phyloP scores from a whole-genome alignment of 1,140 invertebrate genomes.

The Neodiprion fabricii region DNA sequence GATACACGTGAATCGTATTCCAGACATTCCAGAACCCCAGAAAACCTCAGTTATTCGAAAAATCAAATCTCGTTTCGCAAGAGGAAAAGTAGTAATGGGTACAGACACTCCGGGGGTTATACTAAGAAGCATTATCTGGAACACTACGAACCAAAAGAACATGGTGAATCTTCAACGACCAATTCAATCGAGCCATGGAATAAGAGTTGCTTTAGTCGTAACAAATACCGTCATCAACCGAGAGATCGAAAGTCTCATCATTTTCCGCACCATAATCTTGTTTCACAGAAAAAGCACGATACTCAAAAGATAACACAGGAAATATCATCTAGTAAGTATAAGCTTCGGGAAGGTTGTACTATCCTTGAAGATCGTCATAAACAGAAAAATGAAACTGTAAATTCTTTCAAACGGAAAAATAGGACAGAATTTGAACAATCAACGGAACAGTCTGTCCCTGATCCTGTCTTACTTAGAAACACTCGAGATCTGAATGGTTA shows the following conservation, averaged over 20 bases:
- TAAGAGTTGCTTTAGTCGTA: neutral
- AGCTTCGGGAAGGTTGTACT: neutral
- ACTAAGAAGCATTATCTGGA: constrained; percentile 11
- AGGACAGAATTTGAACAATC: neutral
- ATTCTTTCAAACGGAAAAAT: neutral
- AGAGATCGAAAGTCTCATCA: neutral
- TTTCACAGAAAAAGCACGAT: neutral
- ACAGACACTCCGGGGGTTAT: neutral
- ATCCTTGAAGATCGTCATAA: neutral
- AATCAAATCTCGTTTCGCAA: neutral
- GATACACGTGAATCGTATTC: constrained; percentile 19
- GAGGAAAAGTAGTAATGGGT: neutral
- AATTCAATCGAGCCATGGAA: neutral
- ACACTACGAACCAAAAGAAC: constrained; percentile 8
- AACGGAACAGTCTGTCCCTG: neutral
- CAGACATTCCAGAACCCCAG: constrained; percentile 18
- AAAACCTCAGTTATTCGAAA: neutral
- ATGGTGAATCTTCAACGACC: neutral
- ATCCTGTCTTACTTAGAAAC: neutral
- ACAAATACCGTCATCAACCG: neutral
- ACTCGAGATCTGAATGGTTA: neutral
- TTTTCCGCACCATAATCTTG: neutral
- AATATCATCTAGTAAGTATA: neutral
- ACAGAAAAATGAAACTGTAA: neutral
- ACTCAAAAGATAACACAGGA: neutral